Percentiles rank a stretch among this genome's conserved stretches.
These are phyloP conservation scores for Zelleria hepariella DNA, from an alignment of 2,888 invertebrate genomes.

Conservation along the genomic window DNA sequence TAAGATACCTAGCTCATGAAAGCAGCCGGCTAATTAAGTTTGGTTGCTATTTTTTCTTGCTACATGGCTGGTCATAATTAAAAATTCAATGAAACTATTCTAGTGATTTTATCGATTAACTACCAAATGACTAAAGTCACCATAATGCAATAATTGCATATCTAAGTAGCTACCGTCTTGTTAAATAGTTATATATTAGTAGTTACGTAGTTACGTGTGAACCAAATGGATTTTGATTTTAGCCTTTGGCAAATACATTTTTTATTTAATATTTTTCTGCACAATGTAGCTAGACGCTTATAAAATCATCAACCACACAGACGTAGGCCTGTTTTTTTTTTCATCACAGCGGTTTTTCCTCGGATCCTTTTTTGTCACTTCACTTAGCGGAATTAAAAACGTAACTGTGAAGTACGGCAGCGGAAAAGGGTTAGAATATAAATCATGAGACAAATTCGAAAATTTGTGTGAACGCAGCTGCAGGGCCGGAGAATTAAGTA, in stretches of 20 bases:
- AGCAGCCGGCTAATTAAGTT: slow-evolving; percentile 20
- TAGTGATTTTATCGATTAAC: no score
- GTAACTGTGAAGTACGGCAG: not conserved
- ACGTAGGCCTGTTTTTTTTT: no score
- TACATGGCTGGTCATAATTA: not conserved
- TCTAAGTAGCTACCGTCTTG: no score
- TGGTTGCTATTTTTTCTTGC: not conserved
- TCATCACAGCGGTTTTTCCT: not conserved
- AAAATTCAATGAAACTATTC: no score
- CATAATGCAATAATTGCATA: no score
- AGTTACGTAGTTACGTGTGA: not conserved
- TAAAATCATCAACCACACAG: no score
- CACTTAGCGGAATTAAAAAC: not conserved
- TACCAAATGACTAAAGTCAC: no score
- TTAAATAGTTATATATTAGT: not conserved
- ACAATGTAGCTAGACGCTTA: not conserved
- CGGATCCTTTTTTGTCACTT: not conserved
- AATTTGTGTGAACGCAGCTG: slow-evolving; percentile 58
- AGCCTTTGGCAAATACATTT: no score
- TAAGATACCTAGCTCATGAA: not conserved
- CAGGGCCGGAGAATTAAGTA: no score
- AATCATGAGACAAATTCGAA: slow-evolving; percentile 50
- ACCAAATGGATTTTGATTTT: no score
- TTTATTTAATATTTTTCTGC: not conserved
- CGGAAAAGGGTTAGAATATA: slow-evolving; percentile 22